A percentile compares a stretch with the other conserved stretches of the same genome.
phyloP scores from a whole-genome alignment of 1,140 invertebrate genomes.

The Bombus pyrosoma region DNA sequence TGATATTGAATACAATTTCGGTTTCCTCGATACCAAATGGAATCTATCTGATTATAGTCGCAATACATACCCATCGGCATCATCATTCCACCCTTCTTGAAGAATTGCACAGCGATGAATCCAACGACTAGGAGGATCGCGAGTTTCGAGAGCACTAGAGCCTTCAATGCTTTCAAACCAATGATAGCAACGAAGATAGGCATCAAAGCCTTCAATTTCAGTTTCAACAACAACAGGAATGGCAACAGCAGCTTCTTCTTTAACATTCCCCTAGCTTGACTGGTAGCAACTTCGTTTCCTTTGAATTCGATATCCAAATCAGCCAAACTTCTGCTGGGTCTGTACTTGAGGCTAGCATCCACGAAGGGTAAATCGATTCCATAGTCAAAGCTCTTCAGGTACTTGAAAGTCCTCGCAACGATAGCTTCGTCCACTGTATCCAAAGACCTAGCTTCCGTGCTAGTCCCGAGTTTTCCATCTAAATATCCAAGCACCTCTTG shows the following conservation, averaged over 20 bases:
- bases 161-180: constrained; percentile 91
- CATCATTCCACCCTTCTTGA: constrained; percentile 85
- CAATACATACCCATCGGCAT: constrained; percentile 76
- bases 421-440: constrained; percentile 89
- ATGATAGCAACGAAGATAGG: constrained; percentile 90
- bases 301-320: constrained; percentile 87
- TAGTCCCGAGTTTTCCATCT: constrained; percentile 86
- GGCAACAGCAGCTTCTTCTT: constrained; percentile 93
- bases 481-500: constrained; percentile 88
- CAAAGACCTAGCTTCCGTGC: constrained; percentile 83
- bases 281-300: constrained; percentile 86
- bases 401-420: constrained; percentile 86
- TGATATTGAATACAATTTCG: neutral
- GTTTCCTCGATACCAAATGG: neutral
- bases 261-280: constrained; percentile 86
- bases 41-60: neutral
- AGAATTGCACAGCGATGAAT: constrained; percentile 89
- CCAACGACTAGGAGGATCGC: constrained; percentile 90
- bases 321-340: constrained; percentile 78
- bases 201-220: constrained; percentile 92
- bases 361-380: constrained; percentile 86
- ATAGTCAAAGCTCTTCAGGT: constrained; percentile 88
- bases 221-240: constrained; percentile 89
- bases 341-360: constrained; percentile 79
- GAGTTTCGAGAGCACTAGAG: constrained; percentile 91